Evolutionary conservation across 2,888 invertebrate species (phyloP), one percentile per base, ranked within the genome.

Genomic region (Tyria jacobaeae): DNA sequence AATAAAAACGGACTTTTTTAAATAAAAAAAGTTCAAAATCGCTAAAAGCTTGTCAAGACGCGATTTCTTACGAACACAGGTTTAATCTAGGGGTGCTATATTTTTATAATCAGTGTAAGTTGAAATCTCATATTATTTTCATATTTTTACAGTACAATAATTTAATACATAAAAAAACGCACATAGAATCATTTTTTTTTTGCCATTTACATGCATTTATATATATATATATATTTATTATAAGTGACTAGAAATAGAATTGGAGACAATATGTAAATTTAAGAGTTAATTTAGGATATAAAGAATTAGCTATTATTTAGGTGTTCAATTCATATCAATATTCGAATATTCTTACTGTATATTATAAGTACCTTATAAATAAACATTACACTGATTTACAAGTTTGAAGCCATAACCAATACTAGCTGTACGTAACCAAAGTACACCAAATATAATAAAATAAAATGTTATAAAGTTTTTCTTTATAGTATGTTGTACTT

Each of bases 191-290:
- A 59, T 68, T 71, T 54, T 71, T 71, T 68, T 71, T 54, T 71
- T 71, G 66, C 68, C 62, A 73, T 71, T 71, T 58, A 65, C 47
- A 65, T 60, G 68, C 78, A 77, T 75, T 70, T 68, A 71, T 37
- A 52, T 35, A 44, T n/a, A n/a, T n/a, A n/a, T n/a, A 48, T 59
- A 54, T 60, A 17, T 49, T 51, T 52, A 63, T 60, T 57, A 39
- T 47, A 47, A 44, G 27, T 54, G 50, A 24, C 79, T 90, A 89
- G 83, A 74, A 71, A 75, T 84, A 85, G 86, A 87, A 82, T 85
- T 80, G 82, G 85, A 81, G 92, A 92, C 92, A 92, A 92, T 92
- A 92, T 91, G 81, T 87, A 87, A 81, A 75, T 76, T 63, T 85
- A 86, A 83, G 82, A 61, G 39, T 66, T 71, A 71, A 49, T 59